Evolutionary conservation across 2,888 invertebrate species (phyloP).

Genomic region (Dryocosmus kuriphilus): DNA sequence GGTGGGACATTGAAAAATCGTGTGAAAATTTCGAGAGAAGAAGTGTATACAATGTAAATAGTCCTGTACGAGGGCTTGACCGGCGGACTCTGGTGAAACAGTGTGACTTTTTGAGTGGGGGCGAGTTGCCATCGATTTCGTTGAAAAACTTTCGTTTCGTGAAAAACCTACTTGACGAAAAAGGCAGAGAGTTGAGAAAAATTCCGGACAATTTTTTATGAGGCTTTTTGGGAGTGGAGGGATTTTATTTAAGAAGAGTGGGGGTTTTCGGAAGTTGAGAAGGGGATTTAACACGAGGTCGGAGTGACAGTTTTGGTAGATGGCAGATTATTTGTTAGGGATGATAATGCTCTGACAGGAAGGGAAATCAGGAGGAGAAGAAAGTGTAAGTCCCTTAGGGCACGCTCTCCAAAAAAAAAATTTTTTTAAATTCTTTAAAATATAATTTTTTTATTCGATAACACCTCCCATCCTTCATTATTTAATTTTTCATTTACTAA

Average conservation of each 20-base stretch:
- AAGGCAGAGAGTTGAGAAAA: neutral
- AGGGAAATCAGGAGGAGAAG: conserved; percentile 60
- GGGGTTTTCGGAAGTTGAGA: neutral
- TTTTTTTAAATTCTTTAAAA: neutral
- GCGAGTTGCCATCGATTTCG: conserved; percentile 20
- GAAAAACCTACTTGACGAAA: neutral
- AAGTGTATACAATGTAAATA: conserved; percentile 45
- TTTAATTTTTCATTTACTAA: no score
- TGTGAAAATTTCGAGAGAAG: neutral
- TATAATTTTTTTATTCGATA: no score
- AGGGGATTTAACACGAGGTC: conserved; percentile 7
- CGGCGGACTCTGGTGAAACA: conserved; percentile 48
- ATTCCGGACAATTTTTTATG: neutral
- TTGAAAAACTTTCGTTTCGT: neutral
- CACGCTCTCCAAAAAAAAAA: neutral
- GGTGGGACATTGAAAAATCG: conserved; percentile 8
- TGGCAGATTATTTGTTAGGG: conserved; percentile 61
- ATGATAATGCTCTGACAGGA: conserved; percentile 69
- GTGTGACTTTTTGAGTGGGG: conserved; percentile 44
- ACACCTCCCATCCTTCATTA: no score
- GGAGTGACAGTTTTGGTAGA: conserved; percentile 9
- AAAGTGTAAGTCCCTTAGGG: conserved; percentile 46
- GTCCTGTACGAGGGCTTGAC: conserved; percentile 42
- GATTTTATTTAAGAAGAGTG: neutral
- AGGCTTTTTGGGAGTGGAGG: neutral